Evolutionary conservation across 2,113 vertebrate genomes (phyloP).

Genomic region (Struthio camelus): DNA sequence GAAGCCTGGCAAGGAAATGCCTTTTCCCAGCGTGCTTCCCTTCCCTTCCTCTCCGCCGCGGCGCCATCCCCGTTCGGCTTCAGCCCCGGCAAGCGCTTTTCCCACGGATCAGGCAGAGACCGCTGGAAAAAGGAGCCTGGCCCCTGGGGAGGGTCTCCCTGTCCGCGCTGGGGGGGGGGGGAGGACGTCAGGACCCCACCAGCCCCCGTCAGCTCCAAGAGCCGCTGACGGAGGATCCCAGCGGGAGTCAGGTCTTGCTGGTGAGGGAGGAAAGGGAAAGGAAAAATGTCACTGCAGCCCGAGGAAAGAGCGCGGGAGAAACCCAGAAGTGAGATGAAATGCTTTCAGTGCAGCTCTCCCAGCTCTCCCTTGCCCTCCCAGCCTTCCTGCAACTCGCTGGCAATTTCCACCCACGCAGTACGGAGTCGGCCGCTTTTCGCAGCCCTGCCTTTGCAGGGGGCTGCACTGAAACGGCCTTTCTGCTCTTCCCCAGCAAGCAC

Average conservation of each 20-base stretch:
- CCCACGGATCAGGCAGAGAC: fast-evolving
- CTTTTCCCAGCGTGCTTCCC: background rate
- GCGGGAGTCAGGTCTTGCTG: fast-evolving
- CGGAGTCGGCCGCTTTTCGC: background rate
- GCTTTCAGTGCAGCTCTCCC: background rate
- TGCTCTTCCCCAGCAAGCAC: constrained; percentile 9
- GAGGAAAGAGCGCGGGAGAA: fast-evolving
- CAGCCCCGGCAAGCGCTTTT: background rate
- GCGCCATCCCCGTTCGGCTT: no score
- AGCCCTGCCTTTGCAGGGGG: background rate
- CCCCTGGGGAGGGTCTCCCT: no score
- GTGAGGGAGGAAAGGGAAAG: fast-evolving
- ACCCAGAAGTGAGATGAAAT: background rate
- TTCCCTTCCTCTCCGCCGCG: background rate
- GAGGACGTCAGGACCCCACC: background rate
- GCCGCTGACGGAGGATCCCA: fast-evolving
- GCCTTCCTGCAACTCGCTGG: background rate
- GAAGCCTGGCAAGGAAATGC: background rate
- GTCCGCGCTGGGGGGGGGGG: no score
- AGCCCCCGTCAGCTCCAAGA: fast-evolving
- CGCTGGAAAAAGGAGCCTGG: background rate
- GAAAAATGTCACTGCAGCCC: background rate
- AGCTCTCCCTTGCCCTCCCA: background rate
- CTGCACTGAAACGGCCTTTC: background rate
- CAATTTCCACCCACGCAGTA: background rate